Conservation (phyloP, 2,797 vertebrate species). For the Propithecus deckenii region DNA sequence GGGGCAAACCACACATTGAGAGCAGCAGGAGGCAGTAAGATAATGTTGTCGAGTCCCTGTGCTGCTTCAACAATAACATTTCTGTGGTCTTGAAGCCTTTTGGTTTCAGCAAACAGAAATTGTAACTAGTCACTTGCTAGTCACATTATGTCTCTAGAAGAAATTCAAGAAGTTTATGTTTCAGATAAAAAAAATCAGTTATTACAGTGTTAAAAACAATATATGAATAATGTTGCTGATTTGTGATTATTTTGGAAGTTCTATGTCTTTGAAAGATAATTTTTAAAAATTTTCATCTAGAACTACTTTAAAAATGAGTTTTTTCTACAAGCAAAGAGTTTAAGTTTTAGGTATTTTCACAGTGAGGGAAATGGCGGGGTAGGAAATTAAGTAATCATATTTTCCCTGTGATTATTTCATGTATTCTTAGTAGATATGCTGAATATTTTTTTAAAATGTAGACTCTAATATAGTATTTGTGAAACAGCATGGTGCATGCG, state of each 20-base stretch:
- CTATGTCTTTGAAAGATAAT: not conserved
- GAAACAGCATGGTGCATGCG: not conserved
- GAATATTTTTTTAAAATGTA: not conserved
- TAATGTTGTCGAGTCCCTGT: not conserved
- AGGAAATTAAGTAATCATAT: not conserved
- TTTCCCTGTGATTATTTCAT: not conserved
- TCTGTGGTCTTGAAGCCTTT: not conserved
- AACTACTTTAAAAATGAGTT: not conserved
- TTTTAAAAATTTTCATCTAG: not conserved
- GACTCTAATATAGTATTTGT: not conserved
- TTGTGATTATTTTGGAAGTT: not conserved
- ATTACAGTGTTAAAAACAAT: not conserved
- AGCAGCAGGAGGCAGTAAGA: not conserved
- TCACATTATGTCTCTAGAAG: not conserved
- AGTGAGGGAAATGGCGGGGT: not conserved
- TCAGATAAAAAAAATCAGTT: not conserved
- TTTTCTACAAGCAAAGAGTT: not conserved
- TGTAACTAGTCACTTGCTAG: not conserved
- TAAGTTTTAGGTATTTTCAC: not conserved
- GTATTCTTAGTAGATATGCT: not conserved
- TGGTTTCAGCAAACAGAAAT: conserved; percentile 43
- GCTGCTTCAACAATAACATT: not conserved
- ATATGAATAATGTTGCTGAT: not conserved
- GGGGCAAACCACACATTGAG: not conserved
- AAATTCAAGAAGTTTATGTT: not conserved